These are phyloP conservation scores for Amia ocellicauda DNA, from an alignment of 2,113 vertebrate species.

Conservation along the genomic window DNA sequence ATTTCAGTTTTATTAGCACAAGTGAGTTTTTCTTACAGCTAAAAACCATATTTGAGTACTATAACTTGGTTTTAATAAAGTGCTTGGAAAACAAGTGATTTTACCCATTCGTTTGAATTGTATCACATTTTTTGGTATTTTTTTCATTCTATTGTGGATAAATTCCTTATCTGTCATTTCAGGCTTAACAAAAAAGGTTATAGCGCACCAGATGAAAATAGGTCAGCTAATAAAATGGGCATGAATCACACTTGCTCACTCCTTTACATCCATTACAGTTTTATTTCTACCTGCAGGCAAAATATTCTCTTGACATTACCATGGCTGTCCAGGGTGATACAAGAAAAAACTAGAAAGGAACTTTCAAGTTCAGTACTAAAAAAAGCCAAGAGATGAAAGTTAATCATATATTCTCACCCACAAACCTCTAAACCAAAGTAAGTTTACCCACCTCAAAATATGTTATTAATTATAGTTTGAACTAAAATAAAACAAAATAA, in stretches of 20 bases:
- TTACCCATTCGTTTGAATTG: not conserved
- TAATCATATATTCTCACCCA: not conserved
- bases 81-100: not conserved
- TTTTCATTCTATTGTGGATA: not conserved
- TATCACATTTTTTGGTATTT: not conserved
- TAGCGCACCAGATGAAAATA: constrained; percentile 2
- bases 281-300: constrained; percentile 16
- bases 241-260: constrained; percentile 16
- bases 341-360: constrained; percentile 1
- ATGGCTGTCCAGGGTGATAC: constrained; percentile 15
- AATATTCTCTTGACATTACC: constrained; percentile 10
- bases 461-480: not conserved
- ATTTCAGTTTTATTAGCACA: not conserved
- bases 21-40: not conserved
- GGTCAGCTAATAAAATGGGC: constrained; percentile 10
- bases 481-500: too few species aligned
- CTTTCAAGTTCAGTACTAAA: constrained; percentile 10
- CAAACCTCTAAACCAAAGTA: not conserved
- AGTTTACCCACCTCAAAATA: not conserved
- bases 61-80: not conserved
- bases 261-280: constrained; percentile 11
- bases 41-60: not conserved
- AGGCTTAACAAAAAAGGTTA: not conserved
- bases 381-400: constrained; percentile 10
- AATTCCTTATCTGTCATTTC: constrained; percentile 11